A percentile compares a stretch with the other conserved stretches of the same genome.
Evolutionary conservation across 2,888 invertebrate species (phyloP).

Genomic region (Augiades crinisus): DNA sequence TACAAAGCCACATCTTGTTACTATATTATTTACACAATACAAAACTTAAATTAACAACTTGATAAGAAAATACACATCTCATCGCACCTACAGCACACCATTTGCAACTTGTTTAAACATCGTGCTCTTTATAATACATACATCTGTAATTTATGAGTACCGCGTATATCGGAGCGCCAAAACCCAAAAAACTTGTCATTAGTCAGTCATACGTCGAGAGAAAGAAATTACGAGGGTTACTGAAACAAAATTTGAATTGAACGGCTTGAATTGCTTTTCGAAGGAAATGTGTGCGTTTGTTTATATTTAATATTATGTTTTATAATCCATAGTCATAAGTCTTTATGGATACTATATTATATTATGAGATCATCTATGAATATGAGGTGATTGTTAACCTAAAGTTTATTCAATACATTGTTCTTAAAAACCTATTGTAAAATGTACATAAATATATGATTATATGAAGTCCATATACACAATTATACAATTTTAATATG

Average conservation of each 20-base stretch:
- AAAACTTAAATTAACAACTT: slow-evolving; percentile 39
- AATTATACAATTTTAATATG: neutral
- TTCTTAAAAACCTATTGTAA: neutral
- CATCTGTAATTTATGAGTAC: slow-evolving; percentile 29
- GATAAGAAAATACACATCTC: slow-evolving; percentile 37
- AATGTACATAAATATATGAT: neutral
- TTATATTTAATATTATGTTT: neutral
- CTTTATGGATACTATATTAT: slow-evolving; percentile 1
- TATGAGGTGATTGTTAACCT: slow-evolving; percentile 6
- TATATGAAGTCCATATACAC: neutral
- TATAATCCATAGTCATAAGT: neutral
- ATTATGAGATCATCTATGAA: slow-evolving; percentile 24
- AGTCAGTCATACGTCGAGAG: neutral
- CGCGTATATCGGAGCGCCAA: slow-evolving; percentile 20
- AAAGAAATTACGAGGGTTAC: neutral
- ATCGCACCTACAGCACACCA: slow-evolving; percentile 15
- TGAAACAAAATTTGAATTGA: neutral
- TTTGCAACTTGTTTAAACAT: neutral
- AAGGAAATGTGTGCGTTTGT: neutral
- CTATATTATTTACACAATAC: slow-evolving; percentile 55
- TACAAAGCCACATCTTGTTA: slow-evolving; percentile 45
- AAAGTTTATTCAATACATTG: neutral
- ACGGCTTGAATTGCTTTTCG: neutral
- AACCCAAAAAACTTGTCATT: neutral
- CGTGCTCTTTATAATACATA: slow-evolving; percentile 34